Base-by-base conservation (phyloP, 2,113 vertebrate genomes). In the Brevimyrus niger region DNA sequence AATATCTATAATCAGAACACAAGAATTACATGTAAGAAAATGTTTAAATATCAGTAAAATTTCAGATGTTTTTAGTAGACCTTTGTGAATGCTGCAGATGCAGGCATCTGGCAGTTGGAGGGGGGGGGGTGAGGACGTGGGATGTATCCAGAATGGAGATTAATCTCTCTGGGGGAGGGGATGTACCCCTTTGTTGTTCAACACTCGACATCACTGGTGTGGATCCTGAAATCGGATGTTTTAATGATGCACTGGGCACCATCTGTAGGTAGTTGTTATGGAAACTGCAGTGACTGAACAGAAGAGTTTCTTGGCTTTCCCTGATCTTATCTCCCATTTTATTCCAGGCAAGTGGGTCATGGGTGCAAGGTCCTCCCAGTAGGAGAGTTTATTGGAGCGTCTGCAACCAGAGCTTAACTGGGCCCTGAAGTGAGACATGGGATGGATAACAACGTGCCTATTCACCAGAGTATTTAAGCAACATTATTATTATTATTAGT, bases 231-330 rank as follows among this genome's bases (percentile, higher is more conserved):
- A 94, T 93, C 93, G 93, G 92, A 92, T 94, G 92, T 93, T 94
- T 92, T 94, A 94, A 93, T 93, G 94, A 94, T 73, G 92, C 93
- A 17, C 42, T 84, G 82, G 82, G 82, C 82, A 92, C 92, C 93
- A 87, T 91, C 91, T 92, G 91, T 93, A 93, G 94, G 93, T 94
- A 94, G 94, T 95, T 96, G 95, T 95, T 95, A 95, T 96, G 95
- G 95, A 96, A 95, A 96, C 94, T 93, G 94, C 93, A 94, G 93
- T 90, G 48, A 48, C 55, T 92, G 92, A 84, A 84, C 38, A 84
- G 44, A 83, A 21, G 80, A 84, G 44, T 21, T 84, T 44, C 35
- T 84, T 47, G 38, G 38, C 82, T 84, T 84, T 84, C 82, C 4
- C 38, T 84, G 82, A 23, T 42, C 19, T 84, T 47, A 46, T 47